A percentile compares a stretch with the other conserved stretches of the same genome.
These are phyloP conservation scores for Pteruthius melanotis DNA, from an alignment of 2,113 vertebrate genomes.

Conservation along the genomic window DNA sequence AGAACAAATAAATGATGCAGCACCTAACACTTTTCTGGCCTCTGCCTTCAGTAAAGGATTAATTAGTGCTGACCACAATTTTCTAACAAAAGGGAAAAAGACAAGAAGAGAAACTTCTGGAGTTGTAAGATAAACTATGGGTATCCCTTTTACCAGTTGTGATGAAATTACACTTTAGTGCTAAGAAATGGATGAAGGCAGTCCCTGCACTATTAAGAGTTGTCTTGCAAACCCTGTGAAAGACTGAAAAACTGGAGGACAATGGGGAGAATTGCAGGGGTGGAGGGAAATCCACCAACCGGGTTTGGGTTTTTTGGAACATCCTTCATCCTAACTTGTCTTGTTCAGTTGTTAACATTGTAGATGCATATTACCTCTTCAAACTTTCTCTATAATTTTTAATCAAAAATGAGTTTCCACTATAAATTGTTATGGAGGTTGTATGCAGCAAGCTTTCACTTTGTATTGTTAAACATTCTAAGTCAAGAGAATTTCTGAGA, in stretches of 20 bases:
- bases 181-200: neutral
- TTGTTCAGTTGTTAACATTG: neutral
- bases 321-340: neutral
- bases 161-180: neutral
- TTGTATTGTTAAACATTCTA: neutral
- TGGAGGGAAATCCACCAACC: neutral
- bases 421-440: accelerated
- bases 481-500: neutral
- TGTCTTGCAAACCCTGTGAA: neutral
- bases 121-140: neutral
- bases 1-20: neutral
- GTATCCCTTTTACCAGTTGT: neutral
- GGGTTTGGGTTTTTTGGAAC: neutral
- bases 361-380: neutral
- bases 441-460: neutral
- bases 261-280: neutral
- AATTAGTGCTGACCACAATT: neutral
- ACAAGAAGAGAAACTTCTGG: neutral
- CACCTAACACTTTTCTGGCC: neutral
- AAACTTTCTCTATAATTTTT: neutral
- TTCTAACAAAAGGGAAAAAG: neutral
- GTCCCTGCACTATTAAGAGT: neutral
- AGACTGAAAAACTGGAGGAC: neutral
- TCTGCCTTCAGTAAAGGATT: neutral
- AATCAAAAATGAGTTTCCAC: neutral